Evolutionary conservation across 64 coral and sea anemone species (phyloP).

Genomic region (Stylophora pistillata): DNA sequence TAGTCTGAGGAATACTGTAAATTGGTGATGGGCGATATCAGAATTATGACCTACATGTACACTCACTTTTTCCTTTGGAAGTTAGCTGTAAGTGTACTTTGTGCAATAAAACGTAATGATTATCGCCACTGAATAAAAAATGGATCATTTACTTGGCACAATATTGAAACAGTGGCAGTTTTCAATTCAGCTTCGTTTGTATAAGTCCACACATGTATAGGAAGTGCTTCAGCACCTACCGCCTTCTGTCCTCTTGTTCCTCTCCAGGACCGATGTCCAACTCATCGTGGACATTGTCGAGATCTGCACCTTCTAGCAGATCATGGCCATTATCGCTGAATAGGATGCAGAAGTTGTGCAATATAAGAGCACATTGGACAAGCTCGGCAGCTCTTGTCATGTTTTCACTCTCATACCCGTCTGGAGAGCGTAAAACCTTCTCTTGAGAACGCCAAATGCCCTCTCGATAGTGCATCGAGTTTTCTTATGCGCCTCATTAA

Average conservation of each 20-base stretch:
- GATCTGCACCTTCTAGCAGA: conserved; percentile 48
- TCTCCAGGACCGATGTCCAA: conserved; percentile 20
- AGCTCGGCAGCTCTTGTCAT: conserved; percentile 51
- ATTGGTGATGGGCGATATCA: conserved; percentile 22
- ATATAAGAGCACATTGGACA: conserved; percentile 48
- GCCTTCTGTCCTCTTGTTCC: neutral
- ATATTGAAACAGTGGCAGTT: no score
- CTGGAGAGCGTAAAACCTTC: conserved; percentile 55
- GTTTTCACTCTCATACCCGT: conserved; percentile 56
- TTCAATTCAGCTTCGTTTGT: no score
- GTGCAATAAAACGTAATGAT: no score
- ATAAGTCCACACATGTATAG: neutral
- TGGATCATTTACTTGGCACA: no score
- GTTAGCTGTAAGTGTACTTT: no score
- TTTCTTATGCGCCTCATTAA: conserved; percentile 30
- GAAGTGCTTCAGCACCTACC: conserved; percentile 27
- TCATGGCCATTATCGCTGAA: conserved; percentile 57
- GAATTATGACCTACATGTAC: conserved; percentile 21
- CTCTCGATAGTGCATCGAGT: conserved; percentile 38
- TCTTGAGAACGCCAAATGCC: conserved; percentile 46
- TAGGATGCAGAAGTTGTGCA: conserved; percentile 56
- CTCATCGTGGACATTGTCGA: conserved; percentile 29
- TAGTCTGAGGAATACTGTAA: neutral
- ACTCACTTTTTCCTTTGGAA: no score
- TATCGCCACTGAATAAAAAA: no score